A percentile compares a stretch with the other conserved stretches of the same genome.
phyloP scores from a whole-genome alignment of 1,140 invertebrate genomes.

The Drosophila chauvacae region DNA sequence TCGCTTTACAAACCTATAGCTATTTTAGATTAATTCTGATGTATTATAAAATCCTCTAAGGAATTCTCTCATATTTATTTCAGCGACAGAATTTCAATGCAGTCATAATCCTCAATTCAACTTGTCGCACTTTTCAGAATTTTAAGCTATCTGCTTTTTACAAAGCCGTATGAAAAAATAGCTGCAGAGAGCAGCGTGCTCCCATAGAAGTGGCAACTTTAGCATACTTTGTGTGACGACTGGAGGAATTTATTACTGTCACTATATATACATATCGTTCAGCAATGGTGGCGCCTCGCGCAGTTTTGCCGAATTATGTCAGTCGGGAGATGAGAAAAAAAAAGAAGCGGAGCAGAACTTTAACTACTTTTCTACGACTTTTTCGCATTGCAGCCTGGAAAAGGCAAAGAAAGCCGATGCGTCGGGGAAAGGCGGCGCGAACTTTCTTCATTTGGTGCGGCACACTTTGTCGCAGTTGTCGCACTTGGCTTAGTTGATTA shows the following conservation, averaged over 20 bases:
- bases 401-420: constrained; percentile 12
- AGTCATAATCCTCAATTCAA: constrained; percentile 4
- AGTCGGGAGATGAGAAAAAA: constrained; percentile 64
- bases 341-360: constrained; percentile 55
- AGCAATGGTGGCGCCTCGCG: constrained; percentile 40
- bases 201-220: constrained; percentile 34
- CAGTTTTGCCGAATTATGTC: constrained; percentile 63
- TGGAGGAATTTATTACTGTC: constrained; percentile 67
- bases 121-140: constrained; percentile 26
- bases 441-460: constrained; percentile 73
- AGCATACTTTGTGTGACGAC: constrained; percentile 53
- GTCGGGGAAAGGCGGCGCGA: constrained; percentile 10
- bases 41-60: not conserved
- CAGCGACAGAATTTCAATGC: not conserved
- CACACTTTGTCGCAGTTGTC: constrained; percentile 74
- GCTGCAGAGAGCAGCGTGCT: not conserved
- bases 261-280: constrained; percentile 68
- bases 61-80: not conserved
- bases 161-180: constrained; percentile 5
- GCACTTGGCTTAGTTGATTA: constrained; percentile 72
- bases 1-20: not conserved
- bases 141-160: constrained; percentile 2
- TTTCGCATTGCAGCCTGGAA: constrained; percentile 39
- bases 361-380: constrained; percentile 78
- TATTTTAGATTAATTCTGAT: not conserved